A percentile compares a stretch with the other conserved stretches of the same genome.
Conservation (phyloP, 2,888 invertebrate genomes). For the Sminthurides aquaticus region DNA sequence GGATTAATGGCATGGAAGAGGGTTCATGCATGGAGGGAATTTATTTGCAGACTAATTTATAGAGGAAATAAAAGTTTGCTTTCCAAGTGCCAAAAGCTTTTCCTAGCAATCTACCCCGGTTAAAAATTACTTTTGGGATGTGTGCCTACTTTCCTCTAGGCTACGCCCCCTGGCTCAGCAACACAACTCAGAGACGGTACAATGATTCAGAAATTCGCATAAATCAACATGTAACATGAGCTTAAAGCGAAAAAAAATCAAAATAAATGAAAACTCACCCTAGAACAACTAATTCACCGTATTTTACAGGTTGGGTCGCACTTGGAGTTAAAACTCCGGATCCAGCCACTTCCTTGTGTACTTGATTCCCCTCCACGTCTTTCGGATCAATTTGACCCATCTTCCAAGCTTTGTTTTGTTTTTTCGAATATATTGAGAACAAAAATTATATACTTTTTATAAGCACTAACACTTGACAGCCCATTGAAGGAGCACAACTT, state of each 20-base stretch:
- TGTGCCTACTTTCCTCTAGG: no score
- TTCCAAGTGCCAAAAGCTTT: no score
- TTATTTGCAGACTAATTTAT: no score
- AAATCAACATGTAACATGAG: no score
- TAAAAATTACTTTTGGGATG: no score
- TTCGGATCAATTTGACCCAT: constrained; percentile 41
- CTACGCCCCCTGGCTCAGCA: no score
- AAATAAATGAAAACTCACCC: constrained; percentile 58
- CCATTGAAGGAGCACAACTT: neutral
- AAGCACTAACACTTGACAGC: neutral
- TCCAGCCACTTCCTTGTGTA: constrained; percentile 25
- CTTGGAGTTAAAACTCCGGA: constrained; percentile 30
- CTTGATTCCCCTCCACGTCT: constrained; percentile 35
- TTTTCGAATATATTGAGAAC: neutral
- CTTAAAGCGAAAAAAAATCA: neutral
- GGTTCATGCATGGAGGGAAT: no score
- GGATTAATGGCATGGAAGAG: no score
- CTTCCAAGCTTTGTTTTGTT: neutral
- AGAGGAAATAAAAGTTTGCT: no score
- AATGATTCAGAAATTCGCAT: no score
- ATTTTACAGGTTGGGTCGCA: constrained; percentile 55
- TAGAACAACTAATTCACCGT: constrained; percentile 87
- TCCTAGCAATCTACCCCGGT: no score
- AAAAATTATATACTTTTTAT: neutral
- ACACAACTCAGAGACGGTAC: no score